Evolutionary conservation across 2,888 invertebrate species (phyloP), one percentile per base, ranked within the genome.

Genomic region (Chouioia cunea): DNA sequence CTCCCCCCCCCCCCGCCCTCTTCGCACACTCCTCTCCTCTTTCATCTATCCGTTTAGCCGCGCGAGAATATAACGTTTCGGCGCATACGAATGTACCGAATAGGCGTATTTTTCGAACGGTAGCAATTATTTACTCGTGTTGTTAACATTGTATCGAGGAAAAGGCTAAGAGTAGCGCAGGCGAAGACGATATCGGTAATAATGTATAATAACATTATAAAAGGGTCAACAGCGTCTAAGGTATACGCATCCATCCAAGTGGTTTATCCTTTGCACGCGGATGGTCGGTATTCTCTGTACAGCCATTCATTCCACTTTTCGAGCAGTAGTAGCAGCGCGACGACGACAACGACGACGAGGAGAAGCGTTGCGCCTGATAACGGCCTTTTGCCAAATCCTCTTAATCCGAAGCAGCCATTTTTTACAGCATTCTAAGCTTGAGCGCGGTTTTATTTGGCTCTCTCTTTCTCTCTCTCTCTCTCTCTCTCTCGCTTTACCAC

Each of bases 341-440:
- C n/a, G n/a, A 57, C 52, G 59, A 57, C 68, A 65, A 69, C 36
- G 36, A 6, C 6, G 36, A 6, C 36, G 36, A 36, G 36, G 12
- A 10, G 36, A 8, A 60, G 72, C 74, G 70, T 74, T 77, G 71
- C 63, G 74, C 65, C 70, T 73, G 77, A 79, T 79, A 77, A 74
- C 75, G 75, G 64, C 68, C 65, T 70, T n/a, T n/a, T 50, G 70
- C 68, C 73, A 77, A 74, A 76, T 78, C 75, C 75, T 73, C 76
- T 77, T 78, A 78, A 78, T 78, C 74, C 71, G 74, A 67, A 76
- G 65, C 70, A 74, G 71, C 76, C 74, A 76, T 78, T 75, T 78
- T 75, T 79, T 75, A 73, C 71, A 69, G 59, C 64, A 72, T 72
- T 77, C 73, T 74, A 74, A 76, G 76, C 75, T 73, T 47, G n/a